These are phyloP conservation scores for Chelon auratus DNA, from an alignment of 2,797 vertebrate genomes.

Conservation along the genomic window DNA sequence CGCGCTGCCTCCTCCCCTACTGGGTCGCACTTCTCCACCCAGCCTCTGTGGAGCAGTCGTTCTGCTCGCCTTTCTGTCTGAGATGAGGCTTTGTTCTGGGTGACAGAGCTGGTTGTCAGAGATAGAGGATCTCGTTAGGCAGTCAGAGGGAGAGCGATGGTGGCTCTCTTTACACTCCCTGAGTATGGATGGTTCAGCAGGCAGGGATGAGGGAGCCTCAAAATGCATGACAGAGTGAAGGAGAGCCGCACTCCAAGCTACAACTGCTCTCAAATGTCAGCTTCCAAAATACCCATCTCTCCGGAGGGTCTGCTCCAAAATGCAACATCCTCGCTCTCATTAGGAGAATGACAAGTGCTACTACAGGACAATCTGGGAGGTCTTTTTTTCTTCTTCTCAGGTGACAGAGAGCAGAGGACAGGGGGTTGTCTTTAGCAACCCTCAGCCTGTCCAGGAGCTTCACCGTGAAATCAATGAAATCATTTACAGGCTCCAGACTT, in stretches of 20 bases:
- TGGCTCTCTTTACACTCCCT: conserved; percentile 58
- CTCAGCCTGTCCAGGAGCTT: conserved; percentile 13
- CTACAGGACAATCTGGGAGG: conserved; percentile 34
- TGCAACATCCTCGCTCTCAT: conserved; percentile 13
- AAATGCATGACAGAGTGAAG: conserved; percentile 57
- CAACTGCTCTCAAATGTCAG: conserved; percentile 58
- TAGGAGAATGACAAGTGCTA: conserved; percentile 45
- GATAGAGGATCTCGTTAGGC: conserved; percentile 76
- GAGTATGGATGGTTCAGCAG: conserved; percentile 60
- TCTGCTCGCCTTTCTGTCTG: conserved; percentile 69
- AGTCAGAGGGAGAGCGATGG: conserved; percentile 64
- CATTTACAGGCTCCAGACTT: neutral
- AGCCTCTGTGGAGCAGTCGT: conserved; percentile 66
- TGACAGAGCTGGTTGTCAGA: conserved; percentile 77
- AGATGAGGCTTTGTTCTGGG: conserved; percentile 77
- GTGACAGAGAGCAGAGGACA: conserved; percentile 31
- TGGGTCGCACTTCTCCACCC: conserved; percentile 51
- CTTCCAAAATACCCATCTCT: conserved; percentile 43
- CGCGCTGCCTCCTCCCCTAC: conserved; percentile 44
- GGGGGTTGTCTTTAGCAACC: conserved; percentile 16
- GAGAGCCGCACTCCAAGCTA: conserved; percentile 48
- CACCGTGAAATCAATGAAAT: conserved; percentile 29
- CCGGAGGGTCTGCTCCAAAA: conserved; percentile 38
- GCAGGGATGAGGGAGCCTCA: conserved; percentile 43
- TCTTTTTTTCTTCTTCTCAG: conserved; percentile 6